These are phyloP conservation scores for Pangasianodon gigas DNA, from an alignment of 2,113 vertebrate genomes.

Conservation along the genomic window DNA sequence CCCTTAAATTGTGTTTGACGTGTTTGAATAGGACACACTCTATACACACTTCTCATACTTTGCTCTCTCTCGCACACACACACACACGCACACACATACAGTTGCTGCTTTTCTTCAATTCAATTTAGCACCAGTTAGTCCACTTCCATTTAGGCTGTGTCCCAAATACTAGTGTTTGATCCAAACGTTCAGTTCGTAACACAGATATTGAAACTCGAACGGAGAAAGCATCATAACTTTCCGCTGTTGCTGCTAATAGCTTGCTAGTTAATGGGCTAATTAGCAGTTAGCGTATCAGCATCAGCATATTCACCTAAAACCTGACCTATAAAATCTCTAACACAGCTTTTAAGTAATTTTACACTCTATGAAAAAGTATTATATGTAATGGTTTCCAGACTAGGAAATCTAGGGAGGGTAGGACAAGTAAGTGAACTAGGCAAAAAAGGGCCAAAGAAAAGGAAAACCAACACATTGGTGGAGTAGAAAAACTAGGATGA, in stretches of 20 bases:
- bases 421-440: background rate
- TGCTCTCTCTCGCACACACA: constrained; percentile 7
- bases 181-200: background rate
- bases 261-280: background rate
- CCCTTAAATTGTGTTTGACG: constrained; percentile 72
- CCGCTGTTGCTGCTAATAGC: background rate
- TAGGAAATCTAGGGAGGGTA: background rate
- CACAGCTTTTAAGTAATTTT: background rate
- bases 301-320: background rate
- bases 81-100: constrained; percentile 42
- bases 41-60: background rate
- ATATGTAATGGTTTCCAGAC: background rate
- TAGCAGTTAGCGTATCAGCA: background rate
- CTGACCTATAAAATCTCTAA: background rate
- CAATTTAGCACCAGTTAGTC: background rate
- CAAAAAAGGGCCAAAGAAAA: background rate
- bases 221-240: background rate
- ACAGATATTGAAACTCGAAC: background rate
- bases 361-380: background rate
- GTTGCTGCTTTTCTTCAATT: constrained; percentile 8
- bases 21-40: constrained; percentile 50
- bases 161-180: background rate
- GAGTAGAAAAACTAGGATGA: background rate
- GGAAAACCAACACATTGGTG: background rate
- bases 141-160: background rate